Evolutionary conservation across 2,888 invertebrate species (phyloP), one percentile per base, ranked within the genome.

Genomic region (Autographa gamma): DNA sequence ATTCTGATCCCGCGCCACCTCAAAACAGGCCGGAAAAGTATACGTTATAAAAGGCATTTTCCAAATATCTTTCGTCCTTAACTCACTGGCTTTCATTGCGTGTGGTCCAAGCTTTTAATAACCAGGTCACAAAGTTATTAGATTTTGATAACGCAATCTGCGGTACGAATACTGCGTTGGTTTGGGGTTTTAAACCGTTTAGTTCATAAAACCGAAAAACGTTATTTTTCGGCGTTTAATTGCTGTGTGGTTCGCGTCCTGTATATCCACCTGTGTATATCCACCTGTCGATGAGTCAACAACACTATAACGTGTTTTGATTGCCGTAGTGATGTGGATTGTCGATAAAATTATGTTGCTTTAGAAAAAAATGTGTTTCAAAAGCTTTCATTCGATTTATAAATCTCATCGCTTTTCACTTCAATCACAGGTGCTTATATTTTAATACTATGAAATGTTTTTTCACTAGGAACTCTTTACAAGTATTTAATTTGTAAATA

Each of bases 261-360:
- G 67, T 77, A 67, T 72, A 75, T 77, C 78, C 90, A 90, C 91
- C 92, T 92, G 92, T 89, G n/a, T n/a, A n/a, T n/a, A 76, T 82
- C 78, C 90, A 90, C 91, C 92, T 92, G 92, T 89, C 90, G 81
- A 69, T 82, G 78, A 82, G 89, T 89, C 88, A 89, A 89, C 89
- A 89, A 79, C 83, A 85, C 85, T 85, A 86, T 85, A 83, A 88
- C 85, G 74, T 77, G 80, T 85, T 84, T 83, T 73, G 75, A 69
- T 62, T 63, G 43, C 19, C 25, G 7, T 85, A 85, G 83, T 74
- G 84, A 62, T 9, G 76, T 7, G 56, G 38, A 48, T 60, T 38
- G 52, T 70, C 63, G 66, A 66, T 43, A 60, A 2, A 52, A 59
- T 19, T 0, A 25, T 60, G 4, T 60, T 41, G 76, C 65, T 66